phyloP scores from a whole-genome alignment of 2,113 vertebrate species.

The Helogale parvula region DNA sequence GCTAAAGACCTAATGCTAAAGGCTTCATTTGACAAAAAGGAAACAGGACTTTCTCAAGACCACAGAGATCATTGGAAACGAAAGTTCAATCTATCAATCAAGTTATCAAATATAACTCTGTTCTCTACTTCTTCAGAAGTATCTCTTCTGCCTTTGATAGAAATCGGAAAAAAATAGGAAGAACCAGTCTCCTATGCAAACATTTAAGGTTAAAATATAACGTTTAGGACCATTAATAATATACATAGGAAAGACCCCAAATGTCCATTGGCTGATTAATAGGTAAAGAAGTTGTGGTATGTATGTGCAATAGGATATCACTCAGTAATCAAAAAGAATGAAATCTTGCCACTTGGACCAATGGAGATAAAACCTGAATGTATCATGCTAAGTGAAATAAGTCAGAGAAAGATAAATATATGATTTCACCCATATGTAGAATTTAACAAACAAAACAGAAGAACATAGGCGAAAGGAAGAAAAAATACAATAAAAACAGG shows the following conservation, averaged over 20 bases:
- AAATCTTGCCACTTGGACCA: too few relatives aligned
- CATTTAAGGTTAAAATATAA: neutral
- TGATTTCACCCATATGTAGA: too few relatives aligned
- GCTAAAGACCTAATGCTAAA: neutral
- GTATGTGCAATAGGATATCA: too few relatives aligned
- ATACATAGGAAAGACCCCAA: neutral
- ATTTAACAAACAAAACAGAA: too few relatives aligned
- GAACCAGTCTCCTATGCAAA: neutral
- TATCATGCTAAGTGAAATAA: too few relatives aligned
- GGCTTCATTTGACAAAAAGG: neutral
- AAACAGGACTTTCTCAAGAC: neutral
- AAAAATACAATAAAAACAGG: too few relatives aligned
- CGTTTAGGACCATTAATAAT: neutral
- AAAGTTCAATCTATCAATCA: neutral
- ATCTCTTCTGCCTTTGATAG: neutral
- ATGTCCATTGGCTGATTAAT: too few relatives aligned
- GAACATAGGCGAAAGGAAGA: too few relatives aligned
- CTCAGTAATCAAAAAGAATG: too few relatives aligned
- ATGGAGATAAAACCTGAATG: too few relatives aligned
- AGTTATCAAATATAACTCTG: neutral
- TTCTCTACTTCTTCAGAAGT: neutral
- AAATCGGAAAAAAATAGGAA: neutral
- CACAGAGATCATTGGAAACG: neutral
- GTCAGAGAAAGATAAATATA: too few relatives aligned
- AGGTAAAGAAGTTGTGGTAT: too few relatives aligned